Conservation (phyloP, 35 echinoderm and acorn worm species). For the Anneissia japonica region DNA sequence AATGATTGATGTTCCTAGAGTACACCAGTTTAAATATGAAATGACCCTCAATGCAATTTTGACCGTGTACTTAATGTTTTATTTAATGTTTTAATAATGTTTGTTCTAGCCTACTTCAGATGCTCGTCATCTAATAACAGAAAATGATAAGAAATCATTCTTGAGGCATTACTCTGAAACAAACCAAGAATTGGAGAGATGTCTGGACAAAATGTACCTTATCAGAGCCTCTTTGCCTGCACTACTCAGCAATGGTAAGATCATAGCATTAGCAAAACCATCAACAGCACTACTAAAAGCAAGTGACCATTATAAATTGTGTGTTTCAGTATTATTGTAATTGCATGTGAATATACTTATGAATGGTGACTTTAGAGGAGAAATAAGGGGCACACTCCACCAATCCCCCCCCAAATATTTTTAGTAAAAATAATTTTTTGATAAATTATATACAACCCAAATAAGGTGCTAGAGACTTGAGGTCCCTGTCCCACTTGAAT, state of each 20-base stretch:
- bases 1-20: too few species aligned
- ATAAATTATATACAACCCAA: too few species aligned
- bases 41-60: too few species aligned
- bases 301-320: not conserved
- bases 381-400: not conserved
- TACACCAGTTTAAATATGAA: too few species aligned
- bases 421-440: too few species aligned
- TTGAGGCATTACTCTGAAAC: constrained; percentile 6
- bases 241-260: not conserved
- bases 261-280: not conserved
- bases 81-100: not conserved
- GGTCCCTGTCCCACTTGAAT: too few species aligned
- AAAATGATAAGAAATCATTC: constrained; percentile 19
- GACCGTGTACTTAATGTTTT: too few species aligned
- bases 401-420: too few species aligned
- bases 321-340: not conserved
- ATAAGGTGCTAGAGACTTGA: too few species aligned
- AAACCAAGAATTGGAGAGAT: constrained; percentile 5
- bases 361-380: not conserved
- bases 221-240: not conserved
- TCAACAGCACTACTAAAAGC: not conserved
- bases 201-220: not conserved
- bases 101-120: not conserved
- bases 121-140: not conserved
- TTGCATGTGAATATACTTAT: not conserved